A percentile compares a stretch with the other conserved stretches of the same genome.
These are phyloP conservation scores for Diadophis punctatus DNA, from an alignment of 2,113 vertebrate genomes.

Conservation along the genomic window DNA sequence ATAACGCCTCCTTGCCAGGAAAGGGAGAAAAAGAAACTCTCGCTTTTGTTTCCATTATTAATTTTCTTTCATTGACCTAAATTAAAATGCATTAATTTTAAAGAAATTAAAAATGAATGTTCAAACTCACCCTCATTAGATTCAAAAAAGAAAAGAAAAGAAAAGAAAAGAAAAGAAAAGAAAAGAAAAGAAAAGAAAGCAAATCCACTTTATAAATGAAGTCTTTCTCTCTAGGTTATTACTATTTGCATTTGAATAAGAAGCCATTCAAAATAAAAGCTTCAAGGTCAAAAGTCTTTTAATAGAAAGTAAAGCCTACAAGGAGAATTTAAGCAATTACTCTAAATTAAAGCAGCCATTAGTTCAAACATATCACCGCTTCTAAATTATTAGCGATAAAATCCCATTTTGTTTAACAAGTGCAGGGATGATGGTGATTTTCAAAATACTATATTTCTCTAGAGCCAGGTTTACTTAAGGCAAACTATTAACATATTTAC, in stretches of 20 bases:
- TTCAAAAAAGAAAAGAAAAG: background rate
- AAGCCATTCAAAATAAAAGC: slow-evolving; percentile 48
- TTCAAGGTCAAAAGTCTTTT: slow-evolving; percentile 56
- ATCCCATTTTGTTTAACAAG: slow-evolving; percentile 52
- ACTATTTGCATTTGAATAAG: slow-evolving; percentile 45
- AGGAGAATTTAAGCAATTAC: slow-evolving; percentile 57
- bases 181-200: background rate
- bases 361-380: slow-evolving; percentile 54
- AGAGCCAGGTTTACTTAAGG: slow-evolving; percentile 29
- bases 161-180: background rate
- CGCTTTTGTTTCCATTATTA: slow-evolving; percentile 15
- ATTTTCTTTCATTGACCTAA: slow-evolving; percentile 1
- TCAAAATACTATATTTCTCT: slow-evolving; percentile 32
- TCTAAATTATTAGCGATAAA: slow-evolving; percentile 61
- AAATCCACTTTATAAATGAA: background rate
- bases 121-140: background rate
- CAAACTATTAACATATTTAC: slow-evolving; percentile 37
- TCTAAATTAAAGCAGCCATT: slow-evolving; percentile 45
- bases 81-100: background rate
- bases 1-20: background rate
- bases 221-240: slow-evolving; percentile 31
- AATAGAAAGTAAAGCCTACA: slow-evolving; percentile 45
- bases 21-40: background rate
- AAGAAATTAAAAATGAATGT: background rate
- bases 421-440: slow-evolving; percentile 28